A percentile compares a stretch with the other conserved stretches of the same genome.
These are phyloP conservation scores for Aphrophora alni DNA, from an alignment of 2,888 invertebrate genomes.

Conservation along the genomic window DNA sequence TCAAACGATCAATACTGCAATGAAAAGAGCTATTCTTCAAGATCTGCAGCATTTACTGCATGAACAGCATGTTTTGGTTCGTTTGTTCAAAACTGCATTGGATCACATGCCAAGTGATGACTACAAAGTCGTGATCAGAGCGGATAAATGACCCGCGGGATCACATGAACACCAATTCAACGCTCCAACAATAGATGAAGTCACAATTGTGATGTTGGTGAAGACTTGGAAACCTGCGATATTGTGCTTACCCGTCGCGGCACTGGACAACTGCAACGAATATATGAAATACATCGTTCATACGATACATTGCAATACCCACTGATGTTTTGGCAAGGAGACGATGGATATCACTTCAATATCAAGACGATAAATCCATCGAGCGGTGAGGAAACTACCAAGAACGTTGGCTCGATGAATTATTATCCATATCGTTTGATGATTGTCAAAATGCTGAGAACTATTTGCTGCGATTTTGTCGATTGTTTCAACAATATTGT, in stretches of 20 bases:
- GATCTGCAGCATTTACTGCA: slow-evolving; percentile 38
- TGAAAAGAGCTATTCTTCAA: slow-evolving; percentile 18
- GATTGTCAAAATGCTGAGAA: slow-evolving; percentile 33
- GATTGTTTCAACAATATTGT: slow-evolving; percentile 51
- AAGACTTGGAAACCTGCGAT: slow-evolving; percentile 33
- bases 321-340: slow-evolving; percentile 50
- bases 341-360: slow-evolving; percentile 51
- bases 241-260: slow-evolving; percentile 47
- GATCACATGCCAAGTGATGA: slow-evolving; percentile 32
- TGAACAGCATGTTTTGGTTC: slow-evolving; percentile 33
- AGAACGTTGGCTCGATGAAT: slow-evolving; percentile 42
- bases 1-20: background rate
- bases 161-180: slow-evolving; percentile 25
- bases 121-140: slow-evolving; percentile 36
- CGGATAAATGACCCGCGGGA: no score
- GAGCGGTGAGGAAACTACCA: slow-evolving; percentile 18
- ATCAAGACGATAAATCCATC: slow-evolving; percentile 36
- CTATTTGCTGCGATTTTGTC: slow-evolving; percentile 23
- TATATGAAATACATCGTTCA: slow-evolving; percentile 43
- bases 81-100: slow-evolving; percentile 35
- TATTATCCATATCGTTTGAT: slow-evolving; percentile 47
- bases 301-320: slow-evolving; percentile 54
- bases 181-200: slow-evolving; percentile 33
- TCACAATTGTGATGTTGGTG: slow-evolving; percentile 36
- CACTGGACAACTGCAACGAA: slow-evolving; percentile 30